Evolutionary conservation across 2,888 invertebrate species (phyloP), one percentile per base, ranked within the genome.

Genomic region (Lasiommata megera): DNA sequence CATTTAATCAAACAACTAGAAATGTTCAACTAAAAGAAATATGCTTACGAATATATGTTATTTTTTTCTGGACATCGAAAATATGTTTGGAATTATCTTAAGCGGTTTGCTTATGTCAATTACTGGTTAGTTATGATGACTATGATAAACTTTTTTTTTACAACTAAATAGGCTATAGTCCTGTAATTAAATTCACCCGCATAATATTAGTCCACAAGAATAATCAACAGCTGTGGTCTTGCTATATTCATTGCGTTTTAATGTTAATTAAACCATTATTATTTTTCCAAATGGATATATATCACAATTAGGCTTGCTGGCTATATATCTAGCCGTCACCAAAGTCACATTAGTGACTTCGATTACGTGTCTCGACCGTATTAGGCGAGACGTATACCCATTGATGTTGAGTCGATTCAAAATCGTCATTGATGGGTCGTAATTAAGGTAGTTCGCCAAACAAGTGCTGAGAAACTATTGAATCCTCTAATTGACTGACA

Each of bases 391-490:
- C 36, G 48, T 48, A 7, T 23, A 31, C 46, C 31, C 48, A 48
- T 36, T 37, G 48, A 36, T 48, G 48, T 48, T 37, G 23, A 48
- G 16, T 46, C 16, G 48, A 48, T 23, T 18, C 18, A 37, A 48
- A 37, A 23, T 37, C 48, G 48, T 48, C 37, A 23, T 36, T 48
- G 48, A 37, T 34, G 23, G 17, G 18, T 37, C 9, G 18, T 36
- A 48, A 48, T 55, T 59, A 59, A 59, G 77, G 68, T 72, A 68
- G 73, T 72, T 67, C 68, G 63, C 60, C 63, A 58, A 58, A 62
- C 66, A 54, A 64, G 60, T 65, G 65, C 44, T 67, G 65, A 66
- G 68, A 67, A 68, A 55, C 66, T 50, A 47, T 23, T 8, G 55
- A 56, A 36, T 50, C 41, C 7, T 18, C 41, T 40, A 56, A 41